These are phyloP conservation scores for Furcifer pardalis DNA, from an alignment of 2,797 vertebrate genomes.

Conservation along the genomic window DNA sequence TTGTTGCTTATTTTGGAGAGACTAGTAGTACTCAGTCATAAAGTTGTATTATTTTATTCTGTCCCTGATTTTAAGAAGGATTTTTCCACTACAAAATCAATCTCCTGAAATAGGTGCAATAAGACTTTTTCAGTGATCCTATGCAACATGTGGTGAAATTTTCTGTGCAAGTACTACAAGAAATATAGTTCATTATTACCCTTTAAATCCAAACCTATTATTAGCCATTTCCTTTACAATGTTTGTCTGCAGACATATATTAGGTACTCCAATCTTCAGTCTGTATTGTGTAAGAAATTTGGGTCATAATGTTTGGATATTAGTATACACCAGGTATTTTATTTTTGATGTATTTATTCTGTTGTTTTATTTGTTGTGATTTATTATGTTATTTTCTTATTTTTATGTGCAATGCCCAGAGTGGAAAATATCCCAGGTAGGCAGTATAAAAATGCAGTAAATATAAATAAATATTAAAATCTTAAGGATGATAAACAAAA, in stretches of 20 bases:
- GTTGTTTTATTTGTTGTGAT: too few species aligned
- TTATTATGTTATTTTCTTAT: too few species aligned
- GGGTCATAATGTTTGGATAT: too few species aligned
- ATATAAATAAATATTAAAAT: neutral
- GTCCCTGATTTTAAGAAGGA: neutral
- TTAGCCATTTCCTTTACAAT: neutral
- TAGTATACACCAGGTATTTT: too few species aligned
- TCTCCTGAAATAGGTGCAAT: neutral
- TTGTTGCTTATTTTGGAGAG: neutral
- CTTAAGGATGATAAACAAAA: neutral
- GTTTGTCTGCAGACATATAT: neutral
- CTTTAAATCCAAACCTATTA: neutral
- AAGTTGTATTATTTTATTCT: neutral
- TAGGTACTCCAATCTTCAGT: neutral
- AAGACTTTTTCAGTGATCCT: neutral
- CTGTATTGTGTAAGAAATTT: neutral
- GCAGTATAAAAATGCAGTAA: too few species aligned
- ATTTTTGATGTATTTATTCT: too few species aligned
- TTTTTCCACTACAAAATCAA: neutral
- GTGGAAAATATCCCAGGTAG: too few species aligned
- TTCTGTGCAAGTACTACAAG: neutral
- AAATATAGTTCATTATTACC: neutral
- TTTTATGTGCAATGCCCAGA: too few species aligned
- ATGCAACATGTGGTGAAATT: neutral
- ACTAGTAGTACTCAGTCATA: neutral